Base-by-base conservation (phyloP, 2,113 vertebrate species). In the Thamnophis sirtalis region DNA sequence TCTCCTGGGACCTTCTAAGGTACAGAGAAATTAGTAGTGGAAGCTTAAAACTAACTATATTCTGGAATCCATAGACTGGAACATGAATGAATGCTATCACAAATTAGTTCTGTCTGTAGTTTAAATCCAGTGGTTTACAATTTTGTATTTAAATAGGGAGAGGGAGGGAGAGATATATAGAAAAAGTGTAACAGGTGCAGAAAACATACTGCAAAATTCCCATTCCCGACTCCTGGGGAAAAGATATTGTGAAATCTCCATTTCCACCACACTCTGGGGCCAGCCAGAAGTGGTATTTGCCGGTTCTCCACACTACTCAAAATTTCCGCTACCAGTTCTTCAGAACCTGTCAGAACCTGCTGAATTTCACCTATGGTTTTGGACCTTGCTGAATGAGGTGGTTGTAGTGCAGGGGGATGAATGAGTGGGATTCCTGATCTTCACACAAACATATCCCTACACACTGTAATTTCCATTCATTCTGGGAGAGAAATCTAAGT, bases 1-100 rank as follows among this genome's bases (percentile, higher is more conserved):
- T 97, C 96, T 96, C 94, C 96, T 96, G 95, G 93, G 96, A 93
- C 94, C 96, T 95, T 96, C 88, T 94, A 96, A 94, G 95, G 95
- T 96, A 96, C 93, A 93, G 94, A 95, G 93, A 95, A 95, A 96
- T 95, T 96, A 68, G 91, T 90, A 95, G 96, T 96, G 96, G 94
- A 95, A 93, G 96, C 86, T 95, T 95, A 94, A 95, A 93, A 19
- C 0, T 93, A 95, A 93, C 95, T 95, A 93, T 94, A 93, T 95
- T 96, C 86, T 63, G 94, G 95, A 95, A 95, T 95, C 95, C 93
- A 92, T 94, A 92, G 92, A 89, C 53, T 95, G 4, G 0, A 48
- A 1, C 86, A 10, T 89, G 95, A 94, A 93, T 88, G 58, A 94
- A 91, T 84, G 87, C 93, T 94, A 90, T 93, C 94, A 95, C 93